These are phyloP conservation scores for Urocyon cinereoargenteus DNA, from an alignment of 2,797 vertebrate genomes.

Conservation along the genomic window DNA sequence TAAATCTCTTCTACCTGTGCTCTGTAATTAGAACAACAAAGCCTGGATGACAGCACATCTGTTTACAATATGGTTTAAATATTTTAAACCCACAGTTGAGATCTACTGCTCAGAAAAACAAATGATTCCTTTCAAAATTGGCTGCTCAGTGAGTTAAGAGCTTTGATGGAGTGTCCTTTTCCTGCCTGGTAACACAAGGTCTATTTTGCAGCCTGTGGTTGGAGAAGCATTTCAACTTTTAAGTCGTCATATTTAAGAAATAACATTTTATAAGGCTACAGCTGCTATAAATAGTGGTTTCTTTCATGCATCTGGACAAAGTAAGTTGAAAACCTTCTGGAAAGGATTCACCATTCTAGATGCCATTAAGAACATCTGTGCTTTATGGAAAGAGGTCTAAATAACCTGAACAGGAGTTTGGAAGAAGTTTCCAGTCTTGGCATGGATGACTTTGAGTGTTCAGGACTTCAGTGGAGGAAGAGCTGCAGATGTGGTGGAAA, in stretches of 20 bases:
- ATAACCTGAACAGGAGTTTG: not conserved
- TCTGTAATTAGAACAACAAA: not conserved
- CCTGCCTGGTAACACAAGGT: not conserved
- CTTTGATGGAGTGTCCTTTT: not conserved
- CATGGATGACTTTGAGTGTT: not conserved
- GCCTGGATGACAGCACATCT: not conserved
- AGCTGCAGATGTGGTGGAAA: not conserved
- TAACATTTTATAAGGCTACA: not conserved
- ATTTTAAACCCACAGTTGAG: not conserved
- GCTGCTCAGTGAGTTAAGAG: not conserved
- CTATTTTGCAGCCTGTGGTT: not conserved
- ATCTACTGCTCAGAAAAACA: not conserved
- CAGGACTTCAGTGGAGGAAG: not conserved
- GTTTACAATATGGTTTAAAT: not conserved
- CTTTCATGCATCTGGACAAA: not conserved
- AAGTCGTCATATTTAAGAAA: not conserved
- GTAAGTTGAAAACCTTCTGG: not conserved
- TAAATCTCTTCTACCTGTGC: not conserved
- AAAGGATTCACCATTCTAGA: not conserved
- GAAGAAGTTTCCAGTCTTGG: not conserved
- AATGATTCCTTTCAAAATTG: not conserved
- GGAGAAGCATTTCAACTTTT: not conserved
- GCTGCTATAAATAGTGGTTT: not conserved
- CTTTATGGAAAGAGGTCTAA: not conserved
- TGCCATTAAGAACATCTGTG: not conserved